Evolutionary conservation across 2,888 invertebrate species (phyloP).

Genomic region (Leptinotarsa peninsularis): DNA sequence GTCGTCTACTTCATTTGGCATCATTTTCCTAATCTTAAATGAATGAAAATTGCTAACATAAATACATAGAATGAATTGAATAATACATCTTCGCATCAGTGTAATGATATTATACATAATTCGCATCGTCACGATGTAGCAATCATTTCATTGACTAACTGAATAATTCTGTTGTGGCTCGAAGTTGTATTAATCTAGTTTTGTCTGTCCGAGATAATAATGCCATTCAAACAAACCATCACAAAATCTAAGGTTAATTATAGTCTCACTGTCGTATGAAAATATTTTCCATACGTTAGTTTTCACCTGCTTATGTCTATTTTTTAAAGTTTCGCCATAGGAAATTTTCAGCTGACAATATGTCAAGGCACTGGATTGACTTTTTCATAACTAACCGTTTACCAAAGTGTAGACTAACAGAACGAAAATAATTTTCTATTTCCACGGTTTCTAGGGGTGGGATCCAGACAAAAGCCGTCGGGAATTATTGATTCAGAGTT

Average conservation of each 20-base stretch:
- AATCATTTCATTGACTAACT: constrained; percentile 18
- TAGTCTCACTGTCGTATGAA: not conserved
- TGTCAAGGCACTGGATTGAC: not conserved
- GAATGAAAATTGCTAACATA: not conserved
- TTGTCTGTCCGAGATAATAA: not conserved
- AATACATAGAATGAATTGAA: not conserved
- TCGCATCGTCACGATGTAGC: not conserved
- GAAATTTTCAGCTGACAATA: not conserved
- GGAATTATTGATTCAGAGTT: constrained; percentile 34
- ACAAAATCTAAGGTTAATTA: not conserved
- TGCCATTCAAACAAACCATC: not conserved
- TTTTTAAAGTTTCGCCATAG: not conserved
- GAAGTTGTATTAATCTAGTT: not conserved
- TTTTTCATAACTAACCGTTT: not conserved
- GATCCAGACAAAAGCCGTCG: constrained; percentile 27
- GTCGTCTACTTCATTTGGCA: not conserved
- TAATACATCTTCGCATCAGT: not conserved
- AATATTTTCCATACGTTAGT: not conserved
- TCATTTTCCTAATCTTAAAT: not conserved
- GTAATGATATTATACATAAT: not conserved
- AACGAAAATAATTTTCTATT: constrained; percentile 28
- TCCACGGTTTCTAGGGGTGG: constrained; percentile 20
- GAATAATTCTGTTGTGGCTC: not conserved
- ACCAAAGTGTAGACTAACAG: constrained; percentile 24
- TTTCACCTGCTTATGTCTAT: not conserved